phyloP scores from a whole-genome alignment of 2,888 invertebrate genomes.

The Sphaerophoria rueppellii region DNA sequence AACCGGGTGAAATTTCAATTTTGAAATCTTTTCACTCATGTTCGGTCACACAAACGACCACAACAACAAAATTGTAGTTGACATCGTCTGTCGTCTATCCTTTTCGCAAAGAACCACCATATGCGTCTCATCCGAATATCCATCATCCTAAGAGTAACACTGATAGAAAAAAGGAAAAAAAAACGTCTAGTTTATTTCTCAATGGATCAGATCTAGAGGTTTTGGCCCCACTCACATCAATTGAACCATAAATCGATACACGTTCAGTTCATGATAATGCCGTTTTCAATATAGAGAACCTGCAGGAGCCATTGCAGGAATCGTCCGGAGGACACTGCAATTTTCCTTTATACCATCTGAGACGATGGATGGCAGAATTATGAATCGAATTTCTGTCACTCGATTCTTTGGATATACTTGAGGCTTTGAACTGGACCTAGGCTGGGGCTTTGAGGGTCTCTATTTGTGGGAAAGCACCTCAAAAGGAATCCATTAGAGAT shows the following conservation, averaged over 20 bases:
- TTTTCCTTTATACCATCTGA: constrained; percentile 11
- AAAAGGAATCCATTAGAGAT: constrained; percentile 43
- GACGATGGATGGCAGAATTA: constrained; percentile 43
- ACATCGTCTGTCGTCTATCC: background rate
- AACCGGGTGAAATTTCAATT: constrained; percentile 38
- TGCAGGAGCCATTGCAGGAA: background rate
- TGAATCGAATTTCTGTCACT: constrained; percentile 55
- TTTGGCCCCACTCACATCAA: constrained; percentile 10
- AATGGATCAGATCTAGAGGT: background rate
- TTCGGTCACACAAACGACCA: background rate
- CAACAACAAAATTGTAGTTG: background rate
- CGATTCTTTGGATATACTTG: constrained; percentile 17
- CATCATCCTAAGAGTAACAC: constrained; percentile 32
- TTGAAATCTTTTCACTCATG: background rate
- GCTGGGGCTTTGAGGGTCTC: background rate
- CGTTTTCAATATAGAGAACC: background rate
- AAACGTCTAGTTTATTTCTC: constrained; percentile 19
- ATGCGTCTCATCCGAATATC: constrained; percentile 22
- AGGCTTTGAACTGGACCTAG: background rate
- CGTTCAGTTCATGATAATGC: constrained; percentile 10
- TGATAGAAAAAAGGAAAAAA: background rate
- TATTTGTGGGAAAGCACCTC: background rate
- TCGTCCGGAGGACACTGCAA: constrained; percentile 1
- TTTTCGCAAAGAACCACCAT: background rate
- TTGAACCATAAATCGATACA: constrained; percentile 46